Percentiles rank a stretch among this genome's conserved stretches.
phyloP scores from a whole-genome alignment of 1,140 invertebrate species.

The Carposina sasakii region DNA sequence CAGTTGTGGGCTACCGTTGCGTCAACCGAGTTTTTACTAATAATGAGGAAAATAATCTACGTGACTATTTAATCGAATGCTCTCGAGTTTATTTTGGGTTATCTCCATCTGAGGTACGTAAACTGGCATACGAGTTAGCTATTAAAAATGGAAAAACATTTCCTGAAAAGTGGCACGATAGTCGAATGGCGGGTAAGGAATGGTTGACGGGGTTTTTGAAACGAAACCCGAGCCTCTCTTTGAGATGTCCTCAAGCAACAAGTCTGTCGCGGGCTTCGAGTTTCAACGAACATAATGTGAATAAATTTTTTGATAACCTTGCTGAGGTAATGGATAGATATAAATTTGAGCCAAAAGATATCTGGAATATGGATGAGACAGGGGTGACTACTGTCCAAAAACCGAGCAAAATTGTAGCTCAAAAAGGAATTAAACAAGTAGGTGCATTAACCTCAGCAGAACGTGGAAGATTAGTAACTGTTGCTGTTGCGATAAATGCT shows the following conservation, averaged over 20 bases:
- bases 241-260: conserved; percentile 35
- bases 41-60: conserved; percentile 22
- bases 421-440: conserved; percentile 38
- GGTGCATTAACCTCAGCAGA: conserved; percentile 41
- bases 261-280: conserved; percentile 38
- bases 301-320: conserved; percentile 26
- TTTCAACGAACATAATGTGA: conserved; percentile 36
- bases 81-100: conserved; percentile 29
- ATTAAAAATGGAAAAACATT: conserved; percentile 19
- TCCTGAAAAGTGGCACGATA: conserved; percentile 18
- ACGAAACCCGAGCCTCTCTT: conserved; percentile 38
- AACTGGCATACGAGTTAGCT: conserved; percentile 31
- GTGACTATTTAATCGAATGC: conserved; percentile 33
- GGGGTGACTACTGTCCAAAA: conserved; percentile 19
- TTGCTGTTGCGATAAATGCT: conserved; percentile 15
- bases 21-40: conserved; percentile 17
- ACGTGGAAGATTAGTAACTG: conserved; percentile 37
- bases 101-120: conserved; percentile 31
- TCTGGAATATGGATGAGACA: conserved; percentile 17
- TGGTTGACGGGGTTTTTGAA: conserved; percentile 51
- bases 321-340: conserved; percentile 4
- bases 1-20: conserved; percentile 7
- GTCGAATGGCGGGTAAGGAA: conserved; percentile 24
- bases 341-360: not conserved
- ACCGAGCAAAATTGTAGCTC: conserved; percentile 25